These are phyloP conservation scores for Potamilus streckersoni DNA, from an alignment of 1,140 invertebrate species.

Conservation along the genomic window DNA sequence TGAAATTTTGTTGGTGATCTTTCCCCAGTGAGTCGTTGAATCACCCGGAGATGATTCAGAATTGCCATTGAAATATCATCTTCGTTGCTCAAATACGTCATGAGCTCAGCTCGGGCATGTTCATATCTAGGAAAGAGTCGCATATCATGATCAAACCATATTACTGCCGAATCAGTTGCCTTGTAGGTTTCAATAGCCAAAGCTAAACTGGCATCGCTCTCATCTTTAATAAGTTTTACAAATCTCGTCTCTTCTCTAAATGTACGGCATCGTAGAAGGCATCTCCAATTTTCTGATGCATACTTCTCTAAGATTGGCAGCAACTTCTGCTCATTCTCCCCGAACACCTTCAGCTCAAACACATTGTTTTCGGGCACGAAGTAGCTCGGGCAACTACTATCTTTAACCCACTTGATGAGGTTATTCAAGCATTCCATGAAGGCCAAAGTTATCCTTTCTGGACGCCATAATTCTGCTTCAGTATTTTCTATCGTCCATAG, in stretches of 20 bases:
- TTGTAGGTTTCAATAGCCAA: too few relatives aligned
- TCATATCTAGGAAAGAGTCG: conserved; percentile 7
- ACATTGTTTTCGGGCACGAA: conserved; percentile 16
- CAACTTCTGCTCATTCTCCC: neutral
- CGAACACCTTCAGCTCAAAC: neutral
- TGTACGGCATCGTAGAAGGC: conserved; percentile 5
- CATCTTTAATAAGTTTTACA: neutral
- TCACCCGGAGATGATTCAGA: neutral
- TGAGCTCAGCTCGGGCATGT: conserved; percentile 4
- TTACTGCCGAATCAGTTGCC: neutral
- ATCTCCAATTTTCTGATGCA: conserved; percentile 6
- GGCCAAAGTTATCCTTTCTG: neutral
- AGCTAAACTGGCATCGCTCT: too few relatives aligned
- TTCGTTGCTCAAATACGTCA: neutral
- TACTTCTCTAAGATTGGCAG: neutral
- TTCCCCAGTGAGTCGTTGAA: neutral
- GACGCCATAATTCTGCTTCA: neutral
- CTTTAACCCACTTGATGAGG: neutral
- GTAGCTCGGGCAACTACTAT: neutral
- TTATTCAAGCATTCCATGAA: conserved; percentile 1
- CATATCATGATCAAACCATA: conserved; percentile 14
- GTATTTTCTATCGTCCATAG: conserved; percentile 15
- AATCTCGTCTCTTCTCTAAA: neutral
- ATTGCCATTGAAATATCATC: neutral
- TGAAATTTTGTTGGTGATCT: conserved; percentile 8